Evolutionary conservation across 2,113 vertebrate genomes (phyloP).

Genomic region (Tricholaema leucomelas): DNA sequence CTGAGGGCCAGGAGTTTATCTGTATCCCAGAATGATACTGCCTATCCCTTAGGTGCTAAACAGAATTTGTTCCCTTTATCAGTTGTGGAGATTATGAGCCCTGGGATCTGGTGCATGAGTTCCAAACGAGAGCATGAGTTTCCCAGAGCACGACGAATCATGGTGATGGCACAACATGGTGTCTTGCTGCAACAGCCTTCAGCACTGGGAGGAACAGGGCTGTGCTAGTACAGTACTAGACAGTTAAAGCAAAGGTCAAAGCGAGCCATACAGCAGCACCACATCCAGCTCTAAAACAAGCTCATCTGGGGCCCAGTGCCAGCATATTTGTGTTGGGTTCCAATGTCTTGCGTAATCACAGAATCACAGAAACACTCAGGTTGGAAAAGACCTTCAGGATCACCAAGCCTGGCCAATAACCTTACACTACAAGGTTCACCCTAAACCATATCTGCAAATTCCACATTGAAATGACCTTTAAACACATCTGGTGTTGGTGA

Average conservation of each 20-base stretch:
- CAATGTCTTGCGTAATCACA: not conserved
- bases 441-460: no score
- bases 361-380: no score
- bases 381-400: no score
- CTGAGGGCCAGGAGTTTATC: rapidly evolving
- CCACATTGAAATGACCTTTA: no score
- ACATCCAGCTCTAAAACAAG: not conserved
- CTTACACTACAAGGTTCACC: no score
- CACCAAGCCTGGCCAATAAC: no score
- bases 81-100: not conserved
- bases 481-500: no score
- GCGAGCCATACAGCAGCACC: not conserved
- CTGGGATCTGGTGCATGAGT: not conserved
- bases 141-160: not conserved
- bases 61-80: not conserved
- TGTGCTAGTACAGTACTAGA: not conserved
- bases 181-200: not conserved
- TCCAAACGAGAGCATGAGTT: not conserved
- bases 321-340: not conserved
- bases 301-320: not conserved
- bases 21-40: not conserved
- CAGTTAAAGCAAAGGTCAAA: no score
- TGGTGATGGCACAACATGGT: not conserved
- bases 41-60: not conserved
- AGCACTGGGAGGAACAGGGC: not conserved